Conservation (phyloP, 2,113 vertebrate species). For the Triplophysa siluroides region DNA sequence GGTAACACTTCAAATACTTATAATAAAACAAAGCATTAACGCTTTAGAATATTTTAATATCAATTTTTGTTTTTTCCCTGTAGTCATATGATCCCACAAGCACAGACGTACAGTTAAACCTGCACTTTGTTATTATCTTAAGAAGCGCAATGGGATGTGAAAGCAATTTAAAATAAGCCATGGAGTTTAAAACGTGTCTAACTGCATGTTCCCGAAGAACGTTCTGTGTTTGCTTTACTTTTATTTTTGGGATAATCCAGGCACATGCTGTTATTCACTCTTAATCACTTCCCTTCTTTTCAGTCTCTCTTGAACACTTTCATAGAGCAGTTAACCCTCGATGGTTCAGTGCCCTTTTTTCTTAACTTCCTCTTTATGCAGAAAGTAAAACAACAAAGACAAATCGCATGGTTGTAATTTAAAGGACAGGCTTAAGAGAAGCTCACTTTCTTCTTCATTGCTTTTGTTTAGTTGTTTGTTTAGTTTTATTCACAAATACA, state of each 20-base stretch:
- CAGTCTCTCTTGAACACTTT: neutral
- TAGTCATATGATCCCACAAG: neutral
- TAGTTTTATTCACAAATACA: no score
- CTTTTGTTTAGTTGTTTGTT: no score
- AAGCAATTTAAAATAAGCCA: neutral
- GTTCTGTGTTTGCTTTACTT: conserved; percentile 13
- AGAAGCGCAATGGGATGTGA: neutral
- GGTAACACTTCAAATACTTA: no score
- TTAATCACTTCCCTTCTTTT: neutral
- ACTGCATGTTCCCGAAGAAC: neutral
- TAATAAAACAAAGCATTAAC: neutral
- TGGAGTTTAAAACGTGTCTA: neutral
- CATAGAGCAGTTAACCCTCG: neutral
- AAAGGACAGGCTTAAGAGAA: no score
- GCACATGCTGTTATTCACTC: neutral
- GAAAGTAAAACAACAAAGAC: no score
- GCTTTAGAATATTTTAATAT: neutral
- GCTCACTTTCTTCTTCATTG: no score
- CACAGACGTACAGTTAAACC: neutral
- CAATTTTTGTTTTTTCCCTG: neutral
- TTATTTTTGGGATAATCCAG: neutral
- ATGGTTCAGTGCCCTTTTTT: neutral
- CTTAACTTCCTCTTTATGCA: no score
- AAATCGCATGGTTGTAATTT: no score
- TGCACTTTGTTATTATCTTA: neutral